phyloP scores from a whole-genome alignment of 2,113 vertebrate species.

The Crotophaga sulcirostris region DNA sequence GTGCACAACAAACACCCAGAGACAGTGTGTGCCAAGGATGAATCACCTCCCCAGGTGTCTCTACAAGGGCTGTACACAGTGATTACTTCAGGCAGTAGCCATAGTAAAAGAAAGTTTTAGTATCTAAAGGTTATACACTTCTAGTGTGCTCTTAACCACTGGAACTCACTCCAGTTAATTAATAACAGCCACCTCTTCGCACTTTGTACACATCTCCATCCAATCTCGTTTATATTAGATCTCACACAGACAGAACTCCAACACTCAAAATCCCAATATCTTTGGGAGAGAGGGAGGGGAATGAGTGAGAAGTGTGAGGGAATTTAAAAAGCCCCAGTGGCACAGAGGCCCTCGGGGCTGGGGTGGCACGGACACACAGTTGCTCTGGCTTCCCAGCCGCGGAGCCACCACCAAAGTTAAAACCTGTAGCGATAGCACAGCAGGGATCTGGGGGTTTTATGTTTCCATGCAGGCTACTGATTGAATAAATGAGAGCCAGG shows the following conservation, averaged over 20 bases:
- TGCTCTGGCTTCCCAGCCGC: background rate
- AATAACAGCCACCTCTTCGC: background rate
- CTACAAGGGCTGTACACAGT: background rate
- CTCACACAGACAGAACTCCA: background rate
- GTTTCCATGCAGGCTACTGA: background rate
- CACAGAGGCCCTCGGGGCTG: background rate
- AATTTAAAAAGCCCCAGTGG: background rate
- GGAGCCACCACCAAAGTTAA: background rate
- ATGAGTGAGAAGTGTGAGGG: too few species aligned
- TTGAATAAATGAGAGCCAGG: background rate
- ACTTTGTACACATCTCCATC: background rate
- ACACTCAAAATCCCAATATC: background rate
- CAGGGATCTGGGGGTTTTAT: too few species aligned
- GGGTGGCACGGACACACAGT: fast-evolving
- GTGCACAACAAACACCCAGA: background rate
- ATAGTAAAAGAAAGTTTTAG: background rate
- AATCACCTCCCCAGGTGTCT: background rate
- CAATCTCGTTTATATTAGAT: background rate
- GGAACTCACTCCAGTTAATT: background rate
- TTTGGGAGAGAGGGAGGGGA: too few species aligned
- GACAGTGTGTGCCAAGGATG: background rate
- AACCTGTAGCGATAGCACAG: background rate
- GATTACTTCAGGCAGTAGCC: background rate
- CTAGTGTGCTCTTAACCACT: background rate
- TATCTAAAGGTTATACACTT: background rate